A percentile compares a stretch with the other conserved stretches of the same genome.
Conservation (phyloP, 92 coral and sea anemone genomes). For the Heliopora coerulea region DNA sequence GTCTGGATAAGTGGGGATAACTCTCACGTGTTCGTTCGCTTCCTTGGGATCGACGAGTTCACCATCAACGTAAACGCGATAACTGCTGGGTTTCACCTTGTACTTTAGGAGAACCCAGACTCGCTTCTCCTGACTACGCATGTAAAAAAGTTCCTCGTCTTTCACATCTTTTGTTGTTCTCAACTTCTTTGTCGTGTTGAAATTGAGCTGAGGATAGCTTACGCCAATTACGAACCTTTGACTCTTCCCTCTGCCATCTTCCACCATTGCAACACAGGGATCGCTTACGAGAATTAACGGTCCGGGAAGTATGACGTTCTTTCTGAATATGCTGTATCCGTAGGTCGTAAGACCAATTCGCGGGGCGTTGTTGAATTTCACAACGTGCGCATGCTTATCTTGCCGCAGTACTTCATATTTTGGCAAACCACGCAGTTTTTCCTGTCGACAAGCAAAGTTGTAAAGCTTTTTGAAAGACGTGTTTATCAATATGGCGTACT, state of each 20-base stretch:
- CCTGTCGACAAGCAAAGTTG: slow-evolving; percentile 40
- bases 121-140: slow-evolving; percentile 22
- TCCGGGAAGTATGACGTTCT: slow-evolving; percentile 30
- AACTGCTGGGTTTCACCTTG: background rate
- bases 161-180: slow-evolving; percentile 12
- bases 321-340: slow-evolving; percentile 58
- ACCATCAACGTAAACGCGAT: slow-evolving; percentile 43
- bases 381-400: slow-evolving; percentile 55
- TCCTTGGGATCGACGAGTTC: slow-evolving; percentile 19
- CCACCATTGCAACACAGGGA: slow-evolving; percentile 57
- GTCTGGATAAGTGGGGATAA: background rate
- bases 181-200: slow-evolving; percentile 29
- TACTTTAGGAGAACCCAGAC: slow-evolving; percentile 17
- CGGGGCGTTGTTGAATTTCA: slow-evolving; percentile 52
- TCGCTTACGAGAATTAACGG: slow-evolving; percentile 42
- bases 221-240: slow-evolving; percentile 7
- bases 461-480: slow-evolving; percentile 25
- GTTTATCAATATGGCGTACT: slow-evolving; percentile 53
- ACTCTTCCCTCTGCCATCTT: slow-evolving; percentile 43
- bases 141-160: slow-evolving; percentile 25
- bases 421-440: background rate
- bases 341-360: slow-evolving; percentile 15
- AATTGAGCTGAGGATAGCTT: slow-evolving; percentile 35
- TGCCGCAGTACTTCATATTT: slow-evolving; percentile 41
- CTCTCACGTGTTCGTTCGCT: slow-evolving; percentile 4